These are phyloP conservation scores for Dinoponera quadriceps DNA, from an alignment of 1,140 invertebrate genomes.

Conservation along the genomic window DNA sequence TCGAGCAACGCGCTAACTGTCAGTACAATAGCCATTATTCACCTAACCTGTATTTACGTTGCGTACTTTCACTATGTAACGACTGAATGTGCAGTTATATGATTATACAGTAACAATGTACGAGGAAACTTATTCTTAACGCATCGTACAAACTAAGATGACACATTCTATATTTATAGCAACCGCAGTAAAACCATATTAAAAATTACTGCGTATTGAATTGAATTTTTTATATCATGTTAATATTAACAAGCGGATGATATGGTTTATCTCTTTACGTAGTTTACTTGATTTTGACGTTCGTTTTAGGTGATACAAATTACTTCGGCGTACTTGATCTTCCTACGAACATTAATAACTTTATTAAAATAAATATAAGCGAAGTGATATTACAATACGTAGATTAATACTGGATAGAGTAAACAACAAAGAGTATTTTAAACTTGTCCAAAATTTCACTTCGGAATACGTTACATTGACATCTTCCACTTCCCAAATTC, in stretches of 20 bases:
- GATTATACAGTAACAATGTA: background rate
- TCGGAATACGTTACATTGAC: too few relatives aligned
- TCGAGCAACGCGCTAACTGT: background rate
- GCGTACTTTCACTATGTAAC: background rate
- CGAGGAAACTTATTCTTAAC: background rate
- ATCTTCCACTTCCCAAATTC: too few relatives aligned
- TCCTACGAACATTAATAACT: conserved; percentile 46
- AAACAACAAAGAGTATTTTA: background rate
- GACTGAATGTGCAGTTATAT: background rate
- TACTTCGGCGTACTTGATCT: conserved; percentile 42
- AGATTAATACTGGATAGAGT: background rate
- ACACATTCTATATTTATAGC: conserved; percentile 67
- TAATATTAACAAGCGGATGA: too few relatives aligned
- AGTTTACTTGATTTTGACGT: background rate
- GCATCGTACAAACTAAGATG: background rate
- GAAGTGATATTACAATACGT: background rate
- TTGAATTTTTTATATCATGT: too few relatives aligned
- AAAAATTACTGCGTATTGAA: conserved; percentile 76
- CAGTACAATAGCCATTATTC: background rate
- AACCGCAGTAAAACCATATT: too few relatives aligned
- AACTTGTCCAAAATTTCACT: too few relatives aligned
- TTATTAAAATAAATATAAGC: conserved; percentile 39
- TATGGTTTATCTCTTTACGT: too few relatives aligned
- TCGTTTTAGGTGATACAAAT: conserved; percentile 48
- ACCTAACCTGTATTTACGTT: background rate